A percentile compares a stretch with the other conserved stretches of the same genome.
Evolutionary conservation across 37 sponge, comb jelly and placozoan species (phyloP).

Genomic region (Chondrosia reniformis): DNA sequence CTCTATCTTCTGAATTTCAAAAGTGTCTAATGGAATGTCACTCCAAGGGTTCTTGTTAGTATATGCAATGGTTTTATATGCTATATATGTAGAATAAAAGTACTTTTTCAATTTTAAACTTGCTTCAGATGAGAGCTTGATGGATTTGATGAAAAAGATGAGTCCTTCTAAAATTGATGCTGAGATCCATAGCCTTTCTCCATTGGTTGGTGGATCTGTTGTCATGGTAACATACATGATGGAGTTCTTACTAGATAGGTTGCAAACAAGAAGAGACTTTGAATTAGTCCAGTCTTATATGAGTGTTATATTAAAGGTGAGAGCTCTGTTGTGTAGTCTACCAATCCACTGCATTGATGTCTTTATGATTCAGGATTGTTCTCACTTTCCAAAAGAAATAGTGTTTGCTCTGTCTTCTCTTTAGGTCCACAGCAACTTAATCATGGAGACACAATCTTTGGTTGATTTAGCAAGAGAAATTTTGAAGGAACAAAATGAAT

Average conservation of each 20-base stretch:
- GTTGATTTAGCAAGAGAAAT: conserved; percentile 27
- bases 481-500: conserved; percentile 25
- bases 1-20: conserved; percentile 46
- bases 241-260: conserved; percentile 51
- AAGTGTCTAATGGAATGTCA: conserved; percentile 32
- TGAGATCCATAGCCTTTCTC: conserved; percentile 67
- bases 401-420: too few relatives aligned
- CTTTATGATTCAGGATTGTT: neutral
- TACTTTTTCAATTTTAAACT: neutral
- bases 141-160: conserved; percentile 57
- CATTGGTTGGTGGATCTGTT: conserved; percentile 48
- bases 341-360: neutral
- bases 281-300: conserved; percentile 79
- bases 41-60: conserved; percentile 32
- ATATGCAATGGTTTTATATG: neutral
- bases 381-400: too few relatives aligned
- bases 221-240: conserved; percentile 35
- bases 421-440: too few relatives aligned
- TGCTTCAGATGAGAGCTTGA: conserved; percentile 30
- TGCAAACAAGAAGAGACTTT: conserved; percentile 56
- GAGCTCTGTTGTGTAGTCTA: too few relatives aligned
- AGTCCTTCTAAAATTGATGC: conserved; percentile 72
- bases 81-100: neutral
- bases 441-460: conserved; percentile 10
- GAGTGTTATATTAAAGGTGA: conserved; percentile 74